Percentiles rank a stretch among this genome's conserved stretches.
Conservation (phyloP, 2,113 vertebrate genomes). For the Pachyramphus minor region DNA sequence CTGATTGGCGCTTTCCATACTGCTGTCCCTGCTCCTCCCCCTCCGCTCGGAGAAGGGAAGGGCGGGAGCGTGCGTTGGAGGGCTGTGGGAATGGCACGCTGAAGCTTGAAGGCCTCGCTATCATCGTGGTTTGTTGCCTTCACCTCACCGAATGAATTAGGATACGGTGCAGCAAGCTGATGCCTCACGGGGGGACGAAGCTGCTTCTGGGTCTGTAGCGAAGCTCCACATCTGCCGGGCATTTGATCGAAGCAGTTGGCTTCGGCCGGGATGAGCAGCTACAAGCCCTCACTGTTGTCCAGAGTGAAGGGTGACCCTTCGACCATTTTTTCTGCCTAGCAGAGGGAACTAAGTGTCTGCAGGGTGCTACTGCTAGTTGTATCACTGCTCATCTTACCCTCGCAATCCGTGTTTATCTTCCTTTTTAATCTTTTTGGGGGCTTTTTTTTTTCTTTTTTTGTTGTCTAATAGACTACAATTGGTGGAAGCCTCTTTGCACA, state of each 20-base stretch:
- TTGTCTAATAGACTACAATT: neutral
- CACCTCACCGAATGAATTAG: rapidly evolving
- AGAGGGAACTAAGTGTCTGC: neutral
- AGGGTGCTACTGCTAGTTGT: rapidly evolving
- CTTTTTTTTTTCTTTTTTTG: neutral
- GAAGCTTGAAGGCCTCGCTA: neutral
- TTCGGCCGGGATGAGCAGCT: neutral
- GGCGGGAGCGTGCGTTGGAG: neutral
- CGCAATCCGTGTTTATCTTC: rapidly evolving
- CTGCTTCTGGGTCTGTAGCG: neutral
- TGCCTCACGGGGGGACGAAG: neutral
- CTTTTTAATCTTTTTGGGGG: rapidly evolving
- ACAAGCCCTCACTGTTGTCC: no score
- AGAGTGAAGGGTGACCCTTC: neutral
- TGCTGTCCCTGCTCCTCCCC: neutral
- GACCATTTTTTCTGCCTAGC: neutral
- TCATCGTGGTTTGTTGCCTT: rapidly evolving
- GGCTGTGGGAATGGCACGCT: neutral
- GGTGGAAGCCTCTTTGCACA: neutral
- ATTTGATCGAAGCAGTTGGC: neutral
- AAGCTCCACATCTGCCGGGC: rapidly evolving
- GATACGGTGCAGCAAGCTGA: no score
- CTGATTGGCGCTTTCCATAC: neutral
- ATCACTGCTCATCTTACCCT: neutral
- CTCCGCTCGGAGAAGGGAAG: neutral